Percentiles rank a stretch among this genome's conserved stretches.
phyloP scores from a whole-genome alignment of 2,888 invertebrate species.

The Meiosimyza decipiens region DNA sequence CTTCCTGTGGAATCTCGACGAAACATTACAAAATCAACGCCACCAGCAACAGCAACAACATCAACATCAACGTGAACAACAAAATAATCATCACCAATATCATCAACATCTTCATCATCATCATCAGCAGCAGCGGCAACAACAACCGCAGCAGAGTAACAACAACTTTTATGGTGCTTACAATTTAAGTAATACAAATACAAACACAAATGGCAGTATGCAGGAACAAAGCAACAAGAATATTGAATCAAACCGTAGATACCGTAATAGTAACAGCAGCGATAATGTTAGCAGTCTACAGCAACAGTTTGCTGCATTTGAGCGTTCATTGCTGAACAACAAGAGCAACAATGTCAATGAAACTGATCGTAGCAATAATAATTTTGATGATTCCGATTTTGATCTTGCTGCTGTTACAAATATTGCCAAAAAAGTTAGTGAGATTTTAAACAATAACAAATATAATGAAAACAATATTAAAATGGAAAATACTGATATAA shows the following conservation, averaged over 20 bases:
- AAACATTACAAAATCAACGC: constrained; percentile 42
- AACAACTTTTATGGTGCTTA: constrained; percentile 40
- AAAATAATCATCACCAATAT: constrained; percentile 46
- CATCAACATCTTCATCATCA: constrained; percentile 41
- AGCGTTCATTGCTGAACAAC: constrained; percentile 31
- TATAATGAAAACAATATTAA: constrained; percentile 26
- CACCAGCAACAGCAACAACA: constrained; percentile 41
- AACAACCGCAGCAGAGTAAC: constrained; percentile 39
- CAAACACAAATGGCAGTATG: neutral
- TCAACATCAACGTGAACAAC: constrained; percentile 47
- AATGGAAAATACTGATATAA: constrained; percentile 38
- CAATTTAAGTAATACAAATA: neutral
- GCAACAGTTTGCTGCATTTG: constrained; percentile 45
- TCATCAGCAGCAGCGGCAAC: constrained; percentile 40
- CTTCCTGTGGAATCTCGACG: constrained; percentile 60
- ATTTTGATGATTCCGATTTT: constrained; percentile 38
- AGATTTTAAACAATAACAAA: constrained; percentile 14
- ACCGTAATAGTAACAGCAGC: constrained; percentile 29
- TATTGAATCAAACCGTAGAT: constrained; percentile 25
- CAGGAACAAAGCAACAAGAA: neutral
- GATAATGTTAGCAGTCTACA: constrained; percentile 43
- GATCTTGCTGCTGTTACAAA: neutral
- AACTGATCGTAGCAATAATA: constrained; percentile 37
- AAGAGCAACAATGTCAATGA: constrained; percentile 36
- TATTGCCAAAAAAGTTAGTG: constrained; percentile 10